Evolutionary conservation across 2,888 invertebrate species (phyloP), one percentile per base, ranked within the genome.

Genomic region (Parapristionchus giblindavisi): DNA sequence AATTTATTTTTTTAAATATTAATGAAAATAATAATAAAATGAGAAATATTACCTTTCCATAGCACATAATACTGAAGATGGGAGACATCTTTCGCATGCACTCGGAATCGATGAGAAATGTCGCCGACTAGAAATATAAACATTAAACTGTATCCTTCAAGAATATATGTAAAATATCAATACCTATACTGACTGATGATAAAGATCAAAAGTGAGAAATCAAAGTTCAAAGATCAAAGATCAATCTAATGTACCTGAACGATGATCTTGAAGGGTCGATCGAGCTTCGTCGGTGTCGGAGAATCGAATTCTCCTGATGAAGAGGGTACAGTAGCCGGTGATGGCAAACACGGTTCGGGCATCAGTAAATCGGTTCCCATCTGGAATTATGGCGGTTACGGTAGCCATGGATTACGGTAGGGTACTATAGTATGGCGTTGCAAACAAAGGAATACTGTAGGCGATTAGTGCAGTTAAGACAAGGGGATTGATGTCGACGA

Each of bases 41-140:
- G 17, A 43, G 8, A 43, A 8, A 43, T 8, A 43, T 43, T 43
- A 63, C 74, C 78, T 82, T 83, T 54, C 85, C 85, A 51, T 77
- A 85, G 75, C 83, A 85, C 85, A 85, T 85, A n/a, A 82, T 73
- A 32, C 79, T 82, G 80, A 85, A 85, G 24, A 85, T 81, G 29
- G 83, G 83, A 21, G 81, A 81, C 72, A 83, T 78, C 70, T 80
- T 76, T 58, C 80, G 77, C 78, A 83, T 77, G n/a, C 76, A 80
- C 51, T 83, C 81, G 0, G 80, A 81, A 75, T 80, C 82, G 56
- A 83, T 81, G 17, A 79, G 75, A 76, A 82, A 82, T 32, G 79
- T 80, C 63, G 78, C 76, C 14, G 77, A 76, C 52, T 80, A 78
- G 29, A 81, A n/a, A n/a, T n/a, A n/a, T n/a, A n/a, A n/a, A n/a